These are phyloP conservation scores for Protonibea diacanthus DNA, from an alignment of 2,797 vertebrate genomes.

Conservation along the genomic window DNA sequence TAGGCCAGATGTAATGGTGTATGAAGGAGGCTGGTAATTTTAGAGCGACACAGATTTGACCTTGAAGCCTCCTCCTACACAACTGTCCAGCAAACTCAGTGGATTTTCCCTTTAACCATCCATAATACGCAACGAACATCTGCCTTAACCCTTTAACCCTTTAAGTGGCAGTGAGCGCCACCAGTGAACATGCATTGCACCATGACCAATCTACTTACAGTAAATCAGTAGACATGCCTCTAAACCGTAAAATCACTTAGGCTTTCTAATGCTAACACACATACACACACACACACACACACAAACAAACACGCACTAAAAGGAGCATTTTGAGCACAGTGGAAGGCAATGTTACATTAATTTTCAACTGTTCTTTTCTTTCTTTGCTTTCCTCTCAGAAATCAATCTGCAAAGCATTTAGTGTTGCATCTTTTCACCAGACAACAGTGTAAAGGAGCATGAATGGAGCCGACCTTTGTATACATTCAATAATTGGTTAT, in stretches of 20 bases:
- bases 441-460: background rate
- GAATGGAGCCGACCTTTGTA: background rate
- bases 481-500: background rate
- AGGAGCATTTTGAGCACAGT: background rate
- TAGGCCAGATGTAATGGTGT: conserved; percentile 33
- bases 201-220: conserved; percentile 38
- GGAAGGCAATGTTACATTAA: background rate
- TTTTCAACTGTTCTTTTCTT: background rate
- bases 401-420: background rate
- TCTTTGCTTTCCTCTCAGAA: background rate
- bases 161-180: background rate
- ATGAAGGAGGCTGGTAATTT: conserved; percentile 25
- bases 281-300: background rate
- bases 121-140: background rate
- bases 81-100: conserved; percentile 1
- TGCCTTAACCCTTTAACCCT: background rate
- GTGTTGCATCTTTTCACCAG: background rate
- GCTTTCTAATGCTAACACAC: conserved; percentile 25
- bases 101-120: background rate
- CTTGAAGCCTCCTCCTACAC: conserved; percentile 14
- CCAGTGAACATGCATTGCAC: conserved; percentile 28
- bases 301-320: background rate
- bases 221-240: conserved; percentile 30
- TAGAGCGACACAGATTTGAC: conserved; percentile 16
- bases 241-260: conserved; percentile 47